phyloP scores from a whole-genome alignment of 2,888 invertebrate species.

The Hedya salicella region DNA sequence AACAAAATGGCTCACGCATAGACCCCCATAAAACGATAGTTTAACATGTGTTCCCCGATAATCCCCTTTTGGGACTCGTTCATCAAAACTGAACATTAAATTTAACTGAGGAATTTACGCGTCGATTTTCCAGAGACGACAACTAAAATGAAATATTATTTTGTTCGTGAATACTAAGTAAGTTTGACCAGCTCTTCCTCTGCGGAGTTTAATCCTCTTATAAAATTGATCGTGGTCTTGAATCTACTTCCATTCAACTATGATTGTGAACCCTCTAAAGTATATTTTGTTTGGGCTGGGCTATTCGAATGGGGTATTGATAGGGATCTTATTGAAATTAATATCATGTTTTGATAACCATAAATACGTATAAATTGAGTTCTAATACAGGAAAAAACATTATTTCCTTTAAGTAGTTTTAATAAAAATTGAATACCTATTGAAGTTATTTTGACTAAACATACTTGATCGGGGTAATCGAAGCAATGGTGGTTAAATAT shows the following conservation, averaged over 20 bases:
- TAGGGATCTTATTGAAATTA: not conserved
- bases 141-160: conserved; percentile 5
- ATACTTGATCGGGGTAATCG: no score
- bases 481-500: no score
- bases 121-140: not conserved
- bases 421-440: no score
- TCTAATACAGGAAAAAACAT: no score
- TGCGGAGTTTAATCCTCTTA: conserved; percentile 21
- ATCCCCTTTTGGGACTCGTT: conserved; percentile 26
- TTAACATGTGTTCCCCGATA: conserved; percentile 24
- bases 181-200: conserved; percentile 24
- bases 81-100: conserved; percentile 12
- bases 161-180: conserved; percentile 11
- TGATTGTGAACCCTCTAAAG: not conserved
- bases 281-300: not conserved
- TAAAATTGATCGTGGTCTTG: conserved; percentile 12
- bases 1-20: conserved; percentile 47
- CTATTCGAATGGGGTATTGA: conserved; percentile 1
- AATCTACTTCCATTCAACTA: conserved; percentile 1
- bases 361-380: not conserved
- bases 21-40: conserved; percentile 17
- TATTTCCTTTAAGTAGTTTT: no score
- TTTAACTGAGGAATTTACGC: not conserved
- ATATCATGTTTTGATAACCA: not conserved
- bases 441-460: no score